Percentiles rank a stretch among this genome's conserved stretches.
These are phyloP conservation scores for Sesia bembeciformis DNA, from an alignment of 2,888 invertebrate genomes.

Conservation along the genomic window DNA sequence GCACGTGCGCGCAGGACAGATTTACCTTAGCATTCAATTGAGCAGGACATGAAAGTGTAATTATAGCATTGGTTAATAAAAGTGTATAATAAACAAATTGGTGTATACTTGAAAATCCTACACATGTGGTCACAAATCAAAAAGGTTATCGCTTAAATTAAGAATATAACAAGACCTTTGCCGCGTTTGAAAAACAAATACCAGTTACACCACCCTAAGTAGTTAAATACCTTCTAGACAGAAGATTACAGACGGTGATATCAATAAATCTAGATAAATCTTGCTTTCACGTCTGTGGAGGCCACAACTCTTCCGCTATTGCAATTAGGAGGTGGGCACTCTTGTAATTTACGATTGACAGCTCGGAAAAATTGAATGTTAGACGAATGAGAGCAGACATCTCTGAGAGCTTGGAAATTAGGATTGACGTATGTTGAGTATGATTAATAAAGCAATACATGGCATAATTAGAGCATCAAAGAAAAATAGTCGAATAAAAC, in stretches of 20 bases:
- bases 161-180: background rate
- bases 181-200: background rate
- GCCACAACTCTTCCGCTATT: constrained; percentile 16
- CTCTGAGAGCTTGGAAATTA: constrained; percentile 1
- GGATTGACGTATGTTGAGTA: constrained; percentile 2
- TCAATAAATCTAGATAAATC: constrained; percentile 28
- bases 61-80: too few species aligned
- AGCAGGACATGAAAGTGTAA: too few species aligned
- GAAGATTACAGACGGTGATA: constrained; percentile 33
- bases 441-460: background rate
- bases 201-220: constrained; percentile 14
- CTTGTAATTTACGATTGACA: constrained; percentile 23
- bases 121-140: too few species aligned
- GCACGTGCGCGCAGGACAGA: too few species aligned
- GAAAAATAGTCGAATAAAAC: too few species aligned
- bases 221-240: constrained; percentile 28
- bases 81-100: too few species aligned
- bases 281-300: constrained; percentile 30
- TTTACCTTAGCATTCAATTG: too few species aligned
- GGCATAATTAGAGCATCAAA: too few species aligned
- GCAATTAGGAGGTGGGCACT: constrained; percentile 24
- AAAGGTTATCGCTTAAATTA: too few species aligned
- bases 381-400: constrained; percentile 10
- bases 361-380: constrained; percentile 16
- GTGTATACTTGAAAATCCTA: too few species aligned